phyloP scores from a whole-genome alignment of 2,888 invertebrate species.

The Anticlea derivata region DNA sequence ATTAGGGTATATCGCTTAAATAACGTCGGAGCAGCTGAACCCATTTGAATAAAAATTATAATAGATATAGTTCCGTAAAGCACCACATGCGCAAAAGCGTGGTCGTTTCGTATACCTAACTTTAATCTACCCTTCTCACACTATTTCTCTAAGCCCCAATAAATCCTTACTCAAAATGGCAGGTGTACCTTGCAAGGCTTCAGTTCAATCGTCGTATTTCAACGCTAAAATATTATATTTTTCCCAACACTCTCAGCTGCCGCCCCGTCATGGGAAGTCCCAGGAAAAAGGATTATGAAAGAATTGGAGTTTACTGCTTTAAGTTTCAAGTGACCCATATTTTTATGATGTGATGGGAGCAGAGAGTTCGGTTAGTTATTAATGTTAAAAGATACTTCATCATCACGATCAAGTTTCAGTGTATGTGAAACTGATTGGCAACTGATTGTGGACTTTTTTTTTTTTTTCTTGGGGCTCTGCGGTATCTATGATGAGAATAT shows the following conservation, averaged over 20 bases:
- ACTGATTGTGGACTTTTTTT: too few relatives aligned
- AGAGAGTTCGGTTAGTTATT: too few relatives aligned
- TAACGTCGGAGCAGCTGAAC: too few relatives aligned
- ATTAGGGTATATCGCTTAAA: too few relatives aligned
- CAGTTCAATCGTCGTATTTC: slow-evolving; percentile 25
- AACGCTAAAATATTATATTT: slow-evolving; percentile 38
- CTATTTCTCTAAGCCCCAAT: slow-evolving; percentile 20
- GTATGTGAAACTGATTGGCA: too few relatives aligned
- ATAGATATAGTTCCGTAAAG: too few relatives aligned
- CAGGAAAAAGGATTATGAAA: slow-evolving; percentile 50
- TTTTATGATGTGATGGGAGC: slow-evolving; percentile 2
- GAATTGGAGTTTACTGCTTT: slow-evolving; percentile 26
- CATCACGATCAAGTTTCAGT: too few relatives aligned
- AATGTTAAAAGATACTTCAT: too few relatives aligned
- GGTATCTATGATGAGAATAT: too few relatives aligned
- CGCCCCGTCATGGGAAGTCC: slow-evolving; percentile 53
- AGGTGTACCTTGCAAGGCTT: slow-evolving; percentile 21
- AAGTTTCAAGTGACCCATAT: slow-evolving; percentile 6
- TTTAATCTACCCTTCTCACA: slow-evolving; percentile 19
- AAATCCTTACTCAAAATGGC: slow-evolving; percentile 25
- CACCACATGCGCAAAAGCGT: too few relatives aligned
- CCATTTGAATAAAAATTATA: too few relatives aligned
- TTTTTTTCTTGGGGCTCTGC: too few relatives aligned
- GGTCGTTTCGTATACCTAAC: not conserved
- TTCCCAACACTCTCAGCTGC: slow-evolving; percentile 48